Conservation (phyloP, 2,113 vertebrate species). For the Tenebrosternarchus preto region DNA sequence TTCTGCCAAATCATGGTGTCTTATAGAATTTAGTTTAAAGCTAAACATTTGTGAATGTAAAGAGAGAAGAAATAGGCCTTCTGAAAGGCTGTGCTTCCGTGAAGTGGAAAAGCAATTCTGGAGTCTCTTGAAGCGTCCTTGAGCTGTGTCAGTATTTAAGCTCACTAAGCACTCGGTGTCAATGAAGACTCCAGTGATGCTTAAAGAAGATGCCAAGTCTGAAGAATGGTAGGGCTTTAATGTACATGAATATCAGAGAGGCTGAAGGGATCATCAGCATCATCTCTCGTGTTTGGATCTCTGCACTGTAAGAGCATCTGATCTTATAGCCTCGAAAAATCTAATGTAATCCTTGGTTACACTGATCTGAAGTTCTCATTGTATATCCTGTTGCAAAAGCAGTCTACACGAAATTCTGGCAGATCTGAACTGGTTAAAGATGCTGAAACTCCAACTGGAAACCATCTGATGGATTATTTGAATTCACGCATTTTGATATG, state of each 20-base stretch:
- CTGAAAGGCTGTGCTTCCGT: constrained; percentile 22
- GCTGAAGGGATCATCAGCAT: not conserved
- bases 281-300: not conserved
- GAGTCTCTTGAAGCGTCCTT: constrained; percentile 44
- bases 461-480: not conserved
- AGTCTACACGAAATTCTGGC: not conserved
- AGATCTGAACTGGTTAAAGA: constrained; percentile 1
- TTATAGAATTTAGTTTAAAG: constrained; percentile 35
- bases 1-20: constrained; percentile 14
- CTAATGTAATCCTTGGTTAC: not conserved
- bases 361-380: no score
- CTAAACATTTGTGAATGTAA: constrained; percentile 18
- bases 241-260: constrained; percentile 19
- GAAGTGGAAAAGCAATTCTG: constrained; percentile 52
- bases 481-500: no score
- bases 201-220: not conserved
- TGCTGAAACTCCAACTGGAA: constrained; percentile 12
- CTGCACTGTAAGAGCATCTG: not conserved
- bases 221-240: not conserved
- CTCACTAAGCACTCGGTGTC: constrained; percentile 29
- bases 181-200: not conserved
- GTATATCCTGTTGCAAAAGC: not conserved
- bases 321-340: not conserved
- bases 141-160: constrained; percentile 44
- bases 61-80: constrained; percentile 10